Conservation (phyloP, 2,888 invertebrate species). For the Microchrysa polita region DNA sequence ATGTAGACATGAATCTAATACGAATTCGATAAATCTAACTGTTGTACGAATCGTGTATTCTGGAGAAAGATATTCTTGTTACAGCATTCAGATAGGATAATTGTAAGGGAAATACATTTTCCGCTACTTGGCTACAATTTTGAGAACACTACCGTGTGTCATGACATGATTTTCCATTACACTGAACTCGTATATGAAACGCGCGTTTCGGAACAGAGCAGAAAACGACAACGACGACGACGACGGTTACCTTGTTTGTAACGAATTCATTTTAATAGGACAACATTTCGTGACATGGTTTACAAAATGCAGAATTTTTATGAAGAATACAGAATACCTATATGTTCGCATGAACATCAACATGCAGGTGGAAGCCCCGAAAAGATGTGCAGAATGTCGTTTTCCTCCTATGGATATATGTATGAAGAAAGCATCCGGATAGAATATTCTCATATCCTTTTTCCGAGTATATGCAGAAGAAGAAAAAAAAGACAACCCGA, state of each 20-base stretch:
- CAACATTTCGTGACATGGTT: conserved; percentile 37
- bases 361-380: background rate
- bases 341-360: background rate
- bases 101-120: conserved; percentile 31
- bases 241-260: conserved; percentile 15
- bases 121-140: conserved; percentile 23
- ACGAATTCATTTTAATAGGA: conserved; percentile 20
- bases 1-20: background rate
- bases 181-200: conserved; percentile 12
- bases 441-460: background rate
- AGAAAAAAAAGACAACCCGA: too few relatives aligned
- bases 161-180: conserved; percentile 4
- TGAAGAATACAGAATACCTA: too few relatives aligned
- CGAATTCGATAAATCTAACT: background rate
- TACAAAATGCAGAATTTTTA: conserved; percentile 24
- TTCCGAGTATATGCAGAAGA: too few relatives aligned
- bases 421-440: background rate
- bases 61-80: background rate
- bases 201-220: too few relatives aligned
- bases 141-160: too few relatives aligned
- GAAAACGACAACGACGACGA: too few relatives aligned
- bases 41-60: background rate
- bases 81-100: conserved; percentile 16
- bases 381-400: background rate
- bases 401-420: background rate